These are phyloP conservation scores for Ectemnius continuus DNA, from an alignment of 2,888 invertebrate genomes.

Conservation along the genomic window DNA sequence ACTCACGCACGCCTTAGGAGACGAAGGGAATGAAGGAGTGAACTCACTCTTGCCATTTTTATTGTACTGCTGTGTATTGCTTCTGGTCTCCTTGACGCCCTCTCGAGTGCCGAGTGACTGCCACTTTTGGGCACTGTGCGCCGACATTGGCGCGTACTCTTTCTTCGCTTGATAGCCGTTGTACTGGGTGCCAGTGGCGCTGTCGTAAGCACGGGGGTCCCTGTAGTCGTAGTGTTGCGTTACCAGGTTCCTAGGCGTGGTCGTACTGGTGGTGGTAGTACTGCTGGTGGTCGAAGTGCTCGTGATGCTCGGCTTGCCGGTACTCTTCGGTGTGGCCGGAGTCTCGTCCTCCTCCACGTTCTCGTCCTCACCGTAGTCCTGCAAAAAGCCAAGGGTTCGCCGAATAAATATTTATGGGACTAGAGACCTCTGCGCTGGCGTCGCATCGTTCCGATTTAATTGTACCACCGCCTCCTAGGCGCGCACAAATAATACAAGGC, in stretches of 20 bases:
- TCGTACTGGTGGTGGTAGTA: conserved; percentile 75
- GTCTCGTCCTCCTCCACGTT: conserved; percentile 65
- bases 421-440: too few relatives aligned
- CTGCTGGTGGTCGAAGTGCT: conserved; percentile 68
- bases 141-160: conserved; percentile 71
- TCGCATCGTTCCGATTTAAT: too few relatives aligned
- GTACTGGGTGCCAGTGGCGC: conserved; percentile 60
- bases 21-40: too few relatives aligned
- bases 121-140: conserved; percentile 71
- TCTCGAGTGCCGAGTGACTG: conserved; percentile 69
- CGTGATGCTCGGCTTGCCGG: conserved; percentile 58
- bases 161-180: conserved; percentile 67
- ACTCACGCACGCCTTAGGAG: too few relatives aligned
- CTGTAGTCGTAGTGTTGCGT: conserved; percentile 62
- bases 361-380: conserved; percentile 72
- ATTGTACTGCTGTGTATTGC: conserved; percentile 63
- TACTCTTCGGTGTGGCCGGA: conserved; percentile 51
- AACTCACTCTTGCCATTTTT: conserved; percentile 70
- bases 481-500: too few relatives aligned
- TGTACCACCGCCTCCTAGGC: too few relatives aligned
- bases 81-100: conserved; percentile 68
- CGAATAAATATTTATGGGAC: too few relatives aligned
- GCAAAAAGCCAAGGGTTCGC: conserved; percentile 24
- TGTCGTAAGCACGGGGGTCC: conserved; percentile 60
- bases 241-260: conserved; percentile 72